phyloP scores from a whole-genome alignment of 2,888 invertebrate genomes.

The Hetaerina titia region DNA sequence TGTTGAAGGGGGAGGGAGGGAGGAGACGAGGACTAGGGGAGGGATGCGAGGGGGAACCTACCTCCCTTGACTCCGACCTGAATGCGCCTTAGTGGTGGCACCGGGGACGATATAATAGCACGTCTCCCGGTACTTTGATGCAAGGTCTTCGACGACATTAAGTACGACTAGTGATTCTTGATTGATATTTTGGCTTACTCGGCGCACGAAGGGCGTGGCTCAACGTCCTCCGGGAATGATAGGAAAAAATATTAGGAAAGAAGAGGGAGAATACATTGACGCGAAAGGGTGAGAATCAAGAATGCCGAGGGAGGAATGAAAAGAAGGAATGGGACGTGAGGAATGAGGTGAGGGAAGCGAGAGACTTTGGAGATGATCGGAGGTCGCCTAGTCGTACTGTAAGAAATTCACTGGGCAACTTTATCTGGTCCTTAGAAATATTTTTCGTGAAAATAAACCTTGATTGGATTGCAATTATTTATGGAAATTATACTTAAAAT shows the following conservation, averaged over 20 bases:
- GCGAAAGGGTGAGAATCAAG: background rate
- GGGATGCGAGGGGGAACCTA: background rate
- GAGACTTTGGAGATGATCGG: background rate
- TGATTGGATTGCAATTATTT: too few species aligned
- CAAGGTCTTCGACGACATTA: constrained; percentile 31
- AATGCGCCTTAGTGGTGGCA: background rate
- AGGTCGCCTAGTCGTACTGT: too few species aligned
- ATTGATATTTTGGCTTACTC: constrained; percentile 42
- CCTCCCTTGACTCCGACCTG: background rate
- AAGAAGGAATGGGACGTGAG: background rate
- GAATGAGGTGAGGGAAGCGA: background rate
- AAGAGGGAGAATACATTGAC: background rate
- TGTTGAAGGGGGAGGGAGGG: background rate
- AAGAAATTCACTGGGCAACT: too few species aligned
- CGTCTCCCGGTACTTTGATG: background rate
- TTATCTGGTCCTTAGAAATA: too few species aligned
- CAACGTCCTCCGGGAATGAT: background rate
- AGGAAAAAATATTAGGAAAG: background rate
- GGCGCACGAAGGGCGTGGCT: constrained; percentile 9
- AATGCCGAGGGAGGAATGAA: background rate
- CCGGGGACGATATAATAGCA: background rate
- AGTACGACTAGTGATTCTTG: background rate
- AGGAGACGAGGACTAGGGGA: background rate
- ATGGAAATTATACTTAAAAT: too few species aligned
- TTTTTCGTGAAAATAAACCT: too few species aligned